A percentile compares a stretch with the other conserved stretches of the same genome.
Evolutionary conservation across 2,113 vertebrate genomes (phyloP).

Genomic region (Hyaena hyaena): DNA sequence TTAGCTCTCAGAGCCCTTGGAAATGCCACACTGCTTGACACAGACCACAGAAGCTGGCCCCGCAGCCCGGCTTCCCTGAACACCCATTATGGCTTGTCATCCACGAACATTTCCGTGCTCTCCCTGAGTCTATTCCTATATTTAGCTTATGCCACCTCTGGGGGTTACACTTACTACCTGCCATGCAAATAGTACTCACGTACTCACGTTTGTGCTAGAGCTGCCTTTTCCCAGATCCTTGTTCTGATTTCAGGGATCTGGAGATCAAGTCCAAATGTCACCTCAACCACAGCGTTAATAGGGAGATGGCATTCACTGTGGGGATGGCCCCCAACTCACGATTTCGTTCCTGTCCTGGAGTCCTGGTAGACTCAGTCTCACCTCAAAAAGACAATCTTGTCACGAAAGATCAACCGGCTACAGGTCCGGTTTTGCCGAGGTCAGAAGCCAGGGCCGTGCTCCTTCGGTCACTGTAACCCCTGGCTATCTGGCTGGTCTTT

Average conservation of each 20-base stretch:
- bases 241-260: not conserved
- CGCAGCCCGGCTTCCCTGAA: not conserved
- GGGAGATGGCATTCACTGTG: not conserved
- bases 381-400: not conserved
- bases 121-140: not conserved
- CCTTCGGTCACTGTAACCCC: not conserved
- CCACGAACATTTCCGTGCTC: not conserved
- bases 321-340: not conserved
- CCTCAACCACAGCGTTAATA: not conserved
- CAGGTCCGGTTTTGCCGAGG: not conserved
- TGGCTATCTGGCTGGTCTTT: not conserved
- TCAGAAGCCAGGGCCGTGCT: not conserved
- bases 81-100: not conserved
- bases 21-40: fast-evolving
- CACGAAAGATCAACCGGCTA: not conserved
- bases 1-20: not conserved
- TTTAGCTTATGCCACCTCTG: conserved; percentile 35
- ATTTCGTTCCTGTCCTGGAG: not conserved
- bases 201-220: conserved; percentile 4
- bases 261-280: not conserved
- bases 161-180: conserved; percentile 31
- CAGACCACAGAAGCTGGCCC: fast-evolving
- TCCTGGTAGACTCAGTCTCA: not conserved
- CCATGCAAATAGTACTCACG: conserved; percentile 49
- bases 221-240: not conserved